Base-by-base conservation (phyloP, 2,888 invertebrate genomes). In the Hypomecis atomaria region DNA sequence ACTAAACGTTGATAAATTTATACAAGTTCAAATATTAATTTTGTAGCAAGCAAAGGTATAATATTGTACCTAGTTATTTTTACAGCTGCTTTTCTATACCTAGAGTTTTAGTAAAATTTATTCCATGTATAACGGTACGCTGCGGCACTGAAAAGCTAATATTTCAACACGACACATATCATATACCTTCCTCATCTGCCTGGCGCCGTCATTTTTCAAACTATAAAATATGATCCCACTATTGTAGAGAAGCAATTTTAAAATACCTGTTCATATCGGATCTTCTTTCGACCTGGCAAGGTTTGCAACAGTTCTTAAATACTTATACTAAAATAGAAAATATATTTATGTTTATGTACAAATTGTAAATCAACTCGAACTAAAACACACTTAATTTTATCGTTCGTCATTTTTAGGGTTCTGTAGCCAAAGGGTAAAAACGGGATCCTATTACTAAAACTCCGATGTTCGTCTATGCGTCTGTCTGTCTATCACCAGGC, bases 141-240 rank as follows among this genome's bases (percentile, higher is more conserved):
- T 64, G 11, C 62, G 13, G 44, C 42, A 44, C 48, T 52, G 59
- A 50, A 63, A 67, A 59, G 58, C 48, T 66, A 66, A 70, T 66
- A 70, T 70, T 56, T 67, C 66, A 69, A 55, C 50, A 48, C 50
- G 66, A 52, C 67, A 67, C 65, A 66, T 56, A 67, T 60, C 65
- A 65, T 66, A 65, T 54, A 65, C 69, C 67, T 70, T 65, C 62
- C 53, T 60, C 66, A 70, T 67, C 58, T 55, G 66, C 60, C 65
- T 66, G 53, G 52, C 58, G 48, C 64, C 61, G 60, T 60, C 56
- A 67, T 72, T 69, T 72, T 60, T 61, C 70, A 72, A 70, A 69
- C 66, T 67, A 56, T 65, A 66, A 72, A 69, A 67, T 69, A 72
- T 69, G 65, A 57, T 34, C 48, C 52, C 65, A 53, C 65, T 65